Evolutionary conservation across 2,113 vertebrate genomes (phyloP), one percentile per base, ranked within the genome.

Genomic region (Tautogolabrus adspersus): DNA sequence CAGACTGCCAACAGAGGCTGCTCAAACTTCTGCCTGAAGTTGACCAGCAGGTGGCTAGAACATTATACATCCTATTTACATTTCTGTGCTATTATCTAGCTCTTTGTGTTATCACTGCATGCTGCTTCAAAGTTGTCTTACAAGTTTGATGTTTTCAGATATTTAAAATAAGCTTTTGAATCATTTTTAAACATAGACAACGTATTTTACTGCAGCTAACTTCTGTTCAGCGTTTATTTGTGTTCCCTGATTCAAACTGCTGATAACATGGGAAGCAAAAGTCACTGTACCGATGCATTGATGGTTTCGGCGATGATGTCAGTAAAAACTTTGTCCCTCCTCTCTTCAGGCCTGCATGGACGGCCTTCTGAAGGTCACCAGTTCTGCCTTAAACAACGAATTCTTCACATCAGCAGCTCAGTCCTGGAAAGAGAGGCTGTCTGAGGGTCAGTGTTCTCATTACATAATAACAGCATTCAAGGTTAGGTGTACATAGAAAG

Each of bases 341-440:
- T 75, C 91, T 67, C 87, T 79, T 0, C 90, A 99, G 98, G 94
- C 95, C 7, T 97, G 96, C 82, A 77, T 96, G 1, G 98, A 99
- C 0, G 97, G 97, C 44, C 81, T 96, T 55, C 93, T 97, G 94
- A 98, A 96, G 92, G 95, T 98, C 79, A 98, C 95, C 55, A 95
- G 95, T 69, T 99, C 97, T 0, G 97, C 98, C 0, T 94, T 99
- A 88, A 99, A 98, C 93, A 99, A 99, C 4, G 98, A 99, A 86
- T 99, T 99, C 93, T 99, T 99, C 89, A 97, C 97, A 1, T 99
- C 97, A 8, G 98, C 98, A 16, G 97, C 98, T 2, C 98, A 99
- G 82, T 96, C 96, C 10, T 99, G 98, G 98, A 99, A 99, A 85
- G 98, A 99, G 84, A 91, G 98, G 55, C 89, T 99, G 21, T 93